Evolutionary conservation across 2,797 vertebrate genomes (phyloP).

Genomic region (Syngnathus rostellatus): DNA sequence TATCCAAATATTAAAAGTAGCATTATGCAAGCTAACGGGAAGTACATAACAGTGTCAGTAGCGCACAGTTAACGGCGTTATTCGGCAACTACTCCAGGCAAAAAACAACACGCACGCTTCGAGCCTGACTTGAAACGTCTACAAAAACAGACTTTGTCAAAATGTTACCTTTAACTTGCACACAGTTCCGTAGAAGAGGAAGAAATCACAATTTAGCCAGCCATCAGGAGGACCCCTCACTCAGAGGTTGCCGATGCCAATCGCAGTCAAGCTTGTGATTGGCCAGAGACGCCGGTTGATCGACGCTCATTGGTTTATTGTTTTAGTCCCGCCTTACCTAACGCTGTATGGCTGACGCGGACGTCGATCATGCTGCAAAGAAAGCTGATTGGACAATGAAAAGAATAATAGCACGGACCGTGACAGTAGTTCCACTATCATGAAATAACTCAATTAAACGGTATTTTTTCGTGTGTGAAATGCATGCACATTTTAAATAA

Average conservation of each 20-base stretch:
- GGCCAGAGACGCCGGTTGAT: conserved; percentile 20
- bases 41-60: background rate
- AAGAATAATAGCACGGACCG: background rate
- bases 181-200: conserved; percentile 8
- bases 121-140: background rate
- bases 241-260: conserved; percentile 1
- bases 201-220: conserved; percentile 13
- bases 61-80: conserved; percentile 16
- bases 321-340: conserved; percentile 22
- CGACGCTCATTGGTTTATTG: conserved; percentile 43
- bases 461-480: background rate
- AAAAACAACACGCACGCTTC: background rate
- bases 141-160: background rate
- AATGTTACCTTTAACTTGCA: conserved; percentile 2
- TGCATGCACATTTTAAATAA: background rate
- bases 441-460: background rate
- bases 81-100: background rate
- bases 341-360: conserved; percentile 20
- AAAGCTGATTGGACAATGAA: background rate
- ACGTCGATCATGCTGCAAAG: conserved; percentile 19
- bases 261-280: conserved; percentile 40
- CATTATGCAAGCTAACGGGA: background rate
- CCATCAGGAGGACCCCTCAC: background rate
- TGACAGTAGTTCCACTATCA: too few species aligned
- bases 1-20: background rate